Percentiles rank a stretch among this genome's conserved stretches.
Conservation (phyloP, 2,113 vertebrate species). For the Rynchops niger region DNA sequence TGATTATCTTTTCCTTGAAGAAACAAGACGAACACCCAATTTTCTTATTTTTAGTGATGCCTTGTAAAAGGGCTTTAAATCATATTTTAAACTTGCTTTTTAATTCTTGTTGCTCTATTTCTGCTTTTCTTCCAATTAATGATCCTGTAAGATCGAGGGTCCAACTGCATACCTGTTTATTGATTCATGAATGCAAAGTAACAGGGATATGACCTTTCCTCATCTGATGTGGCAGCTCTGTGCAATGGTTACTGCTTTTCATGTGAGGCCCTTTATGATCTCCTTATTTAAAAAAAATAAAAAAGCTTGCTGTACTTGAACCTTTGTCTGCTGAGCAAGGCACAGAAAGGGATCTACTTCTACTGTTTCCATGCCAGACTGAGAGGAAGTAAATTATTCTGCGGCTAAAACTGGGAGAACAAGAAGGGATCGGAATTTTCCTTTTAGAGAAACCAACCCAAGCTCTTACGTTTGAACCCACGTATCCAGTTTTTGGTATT, state of each 20-base stretch:
- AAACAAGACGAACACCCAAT: neutral
- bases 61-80: neutral
- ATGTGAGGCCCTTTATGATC: neutral
- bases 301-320: neutral
- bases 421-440: neutral
- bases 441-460: neutral
- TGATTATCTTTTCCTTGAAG: neutral
- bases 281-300: neutral
- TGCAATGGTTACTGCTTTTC: neutral
- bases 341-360: neutral
- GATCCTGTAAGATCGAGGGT: neutral
- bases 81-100: neutral
- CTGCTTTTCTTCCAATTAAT: neutral
- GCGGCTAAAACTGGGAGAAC: neutral
- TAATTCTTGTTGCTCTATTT: neutral
- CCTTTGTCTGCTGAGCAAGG: neutral
- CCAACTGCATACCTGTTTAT: neutral
- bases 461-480: neutral
- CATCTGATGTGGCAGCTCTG: neutral
- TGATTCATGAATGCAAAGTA: neutral
- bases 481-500: accelerated
- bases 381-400: neutral
- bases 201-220: neutral
- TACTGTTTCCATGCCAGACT: neutral
- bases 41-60: neutral